Percentiles rank a stretch among this genome's conserved stretches.
Evolutionary conservation across 2,888 invertebrate genomes (phyloP).

Genomic region (Physocephala rufipes): DNA sequence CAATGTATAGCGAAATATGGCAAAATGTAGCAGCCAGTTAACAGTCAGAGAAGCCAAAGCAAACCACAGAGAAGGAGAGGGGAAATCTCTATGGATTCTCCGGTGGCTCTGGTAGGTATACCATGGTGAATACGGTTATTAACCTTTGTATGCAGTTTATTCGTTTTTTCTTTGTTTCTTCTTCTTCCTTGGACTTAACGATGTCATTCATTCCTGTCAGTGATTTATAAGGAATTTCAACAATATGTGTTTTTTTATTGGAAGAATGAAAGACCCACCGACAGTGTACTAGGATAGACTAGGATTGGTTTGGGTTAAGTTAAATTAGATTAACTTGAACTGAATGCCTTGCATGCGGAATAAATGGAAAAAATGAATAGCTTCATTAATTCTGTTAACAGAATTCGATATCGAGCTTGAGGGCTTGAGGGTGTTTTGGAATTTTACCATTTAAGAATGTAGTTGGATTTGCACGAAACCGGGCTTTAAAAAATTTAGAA

Average conservation of each 20-base stretch:
- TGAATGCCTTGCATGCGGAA: too few relatives aligned
- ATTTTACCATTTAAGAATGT: too few relatives aligned
- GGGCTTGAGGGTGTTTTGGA: background rate
- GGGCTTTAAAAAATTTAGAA: too few relatives aligned
- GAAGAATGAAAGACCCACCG: background rate
- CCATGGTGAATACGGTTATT: conserved; percentile 24
- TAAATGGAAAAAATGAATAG: too few relatives aligned
- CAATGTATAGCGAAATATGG: background rate
- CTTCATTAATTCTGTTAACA: background rate
- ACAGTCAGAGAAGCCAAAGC: conserved; percentile 19
- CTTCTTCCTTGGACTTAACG: conserved; percentile 13
- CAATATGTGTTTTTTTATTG: background rate
- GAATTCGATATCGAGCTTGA: background rate
- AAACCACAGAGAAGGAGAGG: background rate
- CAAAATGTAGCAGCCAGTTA: background rate
- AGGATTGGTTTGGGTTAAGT: too few relatives aligned
- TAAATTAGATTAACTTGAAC: too few relatives aligned
- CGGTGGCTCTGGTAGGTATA: background rate
- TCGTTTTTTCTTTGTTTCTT: too few relatives aligned
- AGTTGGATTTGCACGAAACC: too few relatives aligned
- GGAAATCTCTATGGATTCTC: too few relatives aligned
- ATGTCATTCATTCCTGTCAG: conserved; percentile 1
- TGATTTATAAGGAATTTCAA: background rate
- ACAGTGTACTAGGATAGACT: too few relatives aligned
- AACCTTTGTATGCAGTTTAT: conserved; percentile 22